Percentiles rank a stretch among this genome's conserved stretches.
Evolutionary conservation across 1,140 invertebrate species (phyloP).

Genomic region (Microplitis mediator): DNA sequence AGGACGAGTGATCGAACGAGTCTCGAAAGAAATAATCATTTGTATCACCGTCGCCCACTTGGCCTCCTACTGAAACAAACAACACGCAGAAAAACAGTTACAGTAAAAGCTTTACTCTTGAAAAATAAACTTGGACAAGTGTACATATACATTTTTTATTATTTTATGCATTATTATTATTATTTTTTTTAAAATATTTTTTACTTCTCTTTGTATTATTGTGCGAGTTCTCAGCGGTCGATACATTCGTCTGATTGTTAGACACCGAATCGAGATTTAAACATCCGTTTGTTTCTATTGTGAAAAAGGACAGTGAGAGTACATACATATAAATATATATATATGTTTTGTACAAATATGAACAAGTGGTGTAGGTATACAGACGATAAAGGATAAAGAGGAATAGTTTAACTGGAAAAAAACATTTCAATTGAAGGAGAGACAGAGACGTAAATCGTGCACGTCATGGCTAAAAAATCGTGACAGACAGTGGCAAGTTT

Average conservation of each 20-base stretch:
- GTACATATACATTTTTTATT: neutral
- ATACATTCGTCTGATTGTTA: constrained; percentile 9
- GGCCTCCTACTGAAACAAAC: constrained; percentile 54
- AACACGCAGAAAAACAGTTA: constrained; percentile 38
- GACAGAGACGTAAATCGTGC: no score
- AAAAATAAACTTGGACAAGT: constrained; percentile 2
- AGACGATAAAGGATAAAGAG: no score
- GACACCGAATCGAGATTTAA: constrained; percentile 10
- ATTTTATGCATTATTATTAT: neutral
- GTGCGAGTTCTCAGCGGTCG: neutral
- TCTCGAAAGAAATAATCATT: constrained; percentile 76
- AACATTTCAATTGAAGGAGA: no score
- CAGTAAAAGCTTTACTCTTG: no score
- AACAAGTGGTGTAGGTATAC: no score
- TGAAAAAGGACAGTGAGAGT: no score
- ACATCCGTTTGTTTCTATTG: neutral
- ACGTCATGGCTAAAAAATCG: no score
- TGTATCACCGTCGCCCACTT: constrained; percentile 45
- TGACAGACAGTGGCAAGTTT: no score
- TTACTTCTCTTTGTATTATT: neutral
- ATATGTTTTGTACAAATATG: neutral
- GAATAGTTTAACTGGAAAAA: no score
- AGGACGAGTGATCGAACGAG: constrained; percentile 79
- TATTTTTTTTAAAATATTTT: neutral
- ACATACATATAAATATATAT: neutral